Conservation (phyloP, 2,888 invertebrate species). For the Pseudanteris insignis region DNA sequence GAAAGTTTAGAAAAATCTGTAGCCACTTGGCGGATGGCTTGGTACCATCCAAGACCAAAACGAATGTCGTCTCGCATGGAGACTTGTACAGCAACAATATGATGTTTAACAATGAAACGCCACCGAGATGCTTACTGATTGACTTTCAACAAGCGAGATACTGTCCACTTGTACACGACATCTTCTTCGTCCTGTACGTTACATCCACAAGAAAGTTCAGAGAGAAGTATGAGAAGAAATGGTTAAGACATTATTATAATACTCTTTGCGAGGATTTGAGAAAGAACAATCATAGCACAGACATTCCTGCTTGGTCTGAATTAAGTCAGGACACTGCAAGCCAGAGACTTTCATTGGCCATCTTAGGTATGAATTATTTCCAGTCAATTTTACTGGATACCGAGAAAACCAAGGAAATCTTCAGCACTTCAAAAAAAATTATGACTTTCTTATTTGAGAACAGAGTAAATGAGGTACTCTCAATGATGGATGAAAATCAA, state of each 20-base stretch:
- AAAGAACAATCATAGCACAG: slow-evolving; percentile 1
- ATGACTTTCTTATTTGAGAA: slow-evolving; percentile 41
- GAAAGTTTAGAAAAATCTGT: slow-evolving; percentile 16
- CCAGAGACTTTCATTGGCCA: slow-evolving; percentile 51
- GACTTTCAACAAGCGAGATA: slow-evolving; percentile 77
- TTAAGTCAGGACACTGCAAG: slow-evolving; percentile 52
- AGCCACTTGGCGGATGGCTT: slow-evolving; percentile 1
- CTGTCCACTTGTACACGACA: slow-evolving; percentile 25
- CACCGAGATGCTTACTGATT: slow-evolving; percentile 72
- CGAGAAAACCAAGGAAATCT: slow-evolving; percentile 21
- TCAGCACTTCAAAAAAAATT: slow-evolving; percentile 43
- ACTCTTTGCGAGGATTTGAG: slow-evolving; percentile 20
- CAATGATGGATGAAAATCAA: slow-evolving; percentile 50
- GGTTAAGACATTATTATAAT: slow-evolving; percentile 25
- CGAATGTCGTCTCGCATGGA: slow-evolving; percentile 70
- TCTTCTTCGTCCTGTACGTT: slow-evolving; percentile 27
- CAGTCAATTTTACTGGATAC: slow-evolving; percentile 55
- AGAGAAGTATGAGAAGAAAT: slow-evolving; percentile 3
- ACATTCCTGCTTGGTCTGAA: slow-evolving; percentile 62
- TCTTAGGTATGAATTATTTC: slow-evolving; percentile 52
- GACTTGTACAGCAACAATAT: slow-evolving; percentile 75
- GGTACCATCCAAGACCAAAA: slow-evolving; percentile 18
- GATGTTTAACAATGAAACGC: slow-evolving; percentile 68
- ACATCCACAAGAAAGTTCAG: slow-evolving; percentile 14
- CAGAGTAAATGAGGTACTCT: slow-evolving; percentile 48